Base-by-base conservation (phyloP, 1,140 invertebrate species). In the Anastatus disparis region DNA sequence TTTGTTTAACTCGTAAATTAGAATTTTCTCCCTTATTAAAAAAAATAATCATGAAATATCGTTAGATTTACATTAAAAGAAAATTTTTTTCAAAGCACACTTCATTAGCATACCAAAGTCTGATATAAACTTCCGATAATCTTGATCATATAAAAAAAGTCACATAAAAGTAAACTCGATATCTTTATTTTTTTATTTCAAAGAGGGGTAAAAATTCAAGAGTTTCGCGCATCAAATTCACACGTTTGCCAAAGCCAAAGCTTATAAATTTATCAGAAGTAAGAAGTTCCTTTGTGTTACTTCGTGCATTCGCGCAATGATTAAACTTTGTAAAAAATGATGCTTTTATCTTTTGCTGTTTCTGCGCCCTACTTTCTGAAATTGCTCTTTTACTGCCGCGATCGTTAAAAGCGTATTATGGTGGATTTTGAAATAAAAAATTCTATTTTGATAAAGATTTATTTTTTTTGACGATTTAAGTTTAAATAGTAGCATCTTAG, bases 311-410 rank as follows among this genome's bases (percentile, higher is more conserved):
- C 35, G n/a, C 26, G 56, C 56, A 61, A 61, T 61, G 56, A 61
- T 61, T 61, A 61, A 61, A 61, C 38, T 61, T 61, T 44, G 56
- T 61, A 61, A 61, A 61, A 61, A 61, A 61, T 61, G 40, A 61
- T 61, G 56, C 56, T 58, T 58, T 58, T 58, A 58, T 58, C 55
- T 58, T 48, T n/a, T 58, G 35, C 55, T 40, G 12, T 38, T 58
- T 17, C 55, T 15, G 55, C 56, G 56, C 27, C 15, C 38, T 35
- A 61, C 56, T 61, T 55, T 55, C n/a, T 44, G 52, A 55, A 55
- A 55, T 55, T 35, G 29, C 52, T 55, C 52, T 55, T 55, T 55
- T 55, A 55, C 52, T 55, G 29, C 52, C 29, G n/a, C 13, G 22
- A 35, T 55, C 52, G 52, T 55, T 55, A 55, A 55, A 55, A 55